A percentile compares a stretch with the other conserved stretches of the same genome.
Evolutionary conservation across 2,888 invertebrate species (phyloP).

Genomic region (Hydriomena furcata): DNA sequence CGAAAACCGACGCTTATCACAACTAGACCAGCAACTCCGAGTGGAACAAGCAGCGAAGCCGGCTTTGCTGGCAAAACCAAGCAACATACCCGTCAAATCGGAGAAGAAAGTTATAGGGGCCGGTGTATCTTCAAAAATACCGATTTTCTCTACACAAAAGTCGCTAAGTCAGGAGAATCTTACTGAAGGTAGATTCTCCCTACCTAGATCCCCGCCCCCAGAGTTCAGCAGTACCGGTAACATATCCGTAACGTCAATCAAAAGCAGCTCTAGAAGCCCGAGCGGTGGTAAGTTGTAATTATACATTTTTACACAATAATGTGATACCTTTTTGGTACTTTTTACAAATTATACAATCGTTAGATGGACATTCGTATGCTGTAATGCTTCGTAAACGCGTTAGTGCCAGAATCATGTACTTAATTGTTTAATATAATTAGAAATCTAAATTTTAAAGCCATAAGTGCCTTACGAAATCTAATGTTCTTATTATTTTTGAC

Average conservation of each 20-base stretch:
- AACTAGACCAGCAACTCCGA: conserved; percentile 75
- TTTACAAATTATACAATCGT: conserved; percentile 34
- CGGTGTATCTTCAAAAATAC: conserved; percentile 77
- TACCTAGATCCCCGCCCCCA: conserved; percentile 71
- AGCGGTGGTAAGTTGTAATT: conserved; percentile 69
- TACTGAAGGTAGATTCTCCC: conserved; percentile 64
- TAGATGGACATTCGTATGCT: conserved; percentile 12
- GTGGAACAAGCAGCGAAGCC: conserved; percentile 65
- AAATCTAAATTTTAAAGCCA: conserved; percentile 6
- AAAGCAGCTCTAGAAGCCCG: conserved; percentile 83
- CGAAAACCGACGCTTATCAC: conserved; percentile 83
- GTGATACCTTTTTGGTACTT: conserved; percentile 35
- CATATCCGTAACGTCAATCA: conserved; percentile 85
- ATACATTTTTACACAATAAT: conserved; percentile 12
- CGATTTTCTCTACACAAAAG: conserved; percentile 76
- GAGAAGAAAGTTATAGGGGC: conserved; percentile 45
- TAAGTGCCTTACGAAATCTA: conserved; percentile 29
- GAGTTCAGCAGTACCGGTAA: conserved; percentile 71
- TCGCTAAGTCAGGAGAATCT: conserved; percentile 79
- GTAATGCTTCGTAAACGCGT: conserved; percentile 7
- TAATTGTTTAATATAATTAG: conserved; percentile 9
- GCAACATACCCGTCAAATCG: conserved; percentile 74
- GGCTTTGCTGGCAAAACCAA: conserved; percentile 69
- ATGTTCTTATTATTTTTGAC: conserved; percentile 22
- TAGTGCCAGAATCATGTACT: conserved; percentile 18